These are phyloP conservation scores for Machimus atricapillus DNA, from an alignment of 2,888 invertebrate species.

Conservation along the genomic window DNA sequence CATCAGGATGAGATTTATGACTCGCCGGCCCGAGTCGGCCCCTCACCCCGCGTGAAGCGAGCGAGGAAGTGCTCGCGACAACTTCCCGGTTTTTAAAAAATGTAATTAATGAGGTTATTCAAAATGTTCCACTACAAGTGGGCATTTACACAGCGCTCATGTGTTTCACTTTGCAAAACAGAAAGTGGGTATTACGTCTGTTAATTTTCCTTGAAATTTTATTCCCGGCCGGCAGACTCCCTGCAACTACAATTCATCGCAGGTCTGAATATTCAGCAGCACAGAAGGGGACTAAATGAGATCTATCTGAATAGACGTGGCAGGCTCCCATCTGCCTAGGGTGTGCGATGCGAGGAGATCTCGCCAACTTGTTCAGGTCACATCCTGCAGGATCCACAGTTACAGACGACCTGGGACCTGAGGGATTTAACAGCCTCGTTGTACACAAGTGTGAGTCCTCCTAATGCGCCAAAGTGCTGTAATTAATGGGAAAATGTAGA, in stretches of 20 bases:
- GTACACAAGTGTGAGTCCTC: background rate
- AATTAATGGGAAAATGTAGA: constrained; percentile 18
- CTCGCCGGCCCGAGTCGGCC: background rate
- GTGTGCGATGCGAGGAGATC: background rate
- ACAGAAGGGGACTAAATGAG: background rate
- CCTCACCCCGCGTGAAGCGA: background rate
- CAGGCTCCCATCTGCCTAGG: background rate
- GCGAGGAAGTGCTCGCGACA: background rate
- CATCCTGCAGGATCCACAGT: background rate
- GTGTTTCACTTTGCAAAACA: background rate
- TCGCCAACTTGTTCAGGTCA: background rate
- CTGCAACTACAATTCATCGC: background rate
- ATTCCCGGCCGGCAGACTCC: background rate
- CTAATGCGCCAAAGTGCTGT: constrained; percentile 22
- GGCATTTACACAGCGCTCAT: background rate
- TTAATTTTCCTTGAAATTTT: constrained; percentile 6
- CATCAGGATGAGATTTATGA: background rate
- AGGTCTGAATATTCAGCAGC: background rate
- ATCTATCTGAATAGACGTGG: constrained; percentile 3
- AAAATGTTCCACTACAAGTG: background rate
- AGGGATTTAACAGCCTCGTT: background rate
- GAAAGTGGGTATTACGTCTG: background rate
- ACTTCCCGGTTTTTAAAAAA: background rate
- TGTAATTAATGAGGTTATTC: constrained; percentile 10
- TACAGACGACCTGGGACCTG: background rate